Conservation (phyloP, 2,797 vertebrate genomes). For the Neosilurus hyrtlii region DNA sequence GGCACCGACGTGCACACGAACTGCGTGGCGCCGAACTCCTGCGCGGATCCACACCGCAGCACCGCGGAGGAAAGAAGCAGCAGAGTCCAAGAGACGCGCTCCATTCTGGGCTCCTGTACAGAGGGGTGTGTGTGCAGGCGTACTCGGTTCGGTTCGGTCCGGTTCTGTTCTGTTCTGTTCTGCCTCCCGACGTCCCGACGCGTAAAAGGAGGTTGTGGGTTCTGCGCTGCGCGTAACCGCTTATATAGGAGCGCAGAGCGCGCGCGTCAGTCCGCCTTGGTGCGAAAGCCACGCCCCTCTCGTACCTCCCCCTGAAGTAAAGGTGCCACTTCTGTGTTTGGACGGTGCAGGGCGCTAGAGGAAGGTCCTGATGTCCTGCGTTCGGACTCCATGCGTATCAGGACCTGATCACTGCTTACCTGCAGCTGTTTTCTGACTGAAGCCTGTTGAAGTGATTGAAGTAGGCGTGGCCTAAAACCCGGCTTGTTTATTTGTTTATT, state of each 20-base stretch:
- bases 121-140: too few relatives aligned
- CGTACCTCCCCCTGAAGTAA: neutral
- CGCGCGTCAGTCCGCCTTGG: conserved; percentile 65
- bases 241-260: conserved; percentile 76
- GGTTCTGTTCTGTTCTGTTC: neutral
- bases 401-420: neutral
- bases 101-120: conserved; percentile 60
- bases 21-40: conserved; percentile 88
- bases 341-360: conserved; percentile 20
- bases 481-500: too few relatives aligned
- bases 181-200: neutral
- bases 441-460: too few relatives aligned
- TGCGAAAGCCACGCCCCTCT: conserved; percentile 6
- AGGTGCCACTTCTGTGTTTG: neutral
- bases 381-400: neutral
- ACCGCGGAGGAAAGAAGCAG: conserved; percentile 72
- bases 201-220: conserved; percentile 62
- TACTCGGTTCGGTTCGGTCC: too few relatives aligned
- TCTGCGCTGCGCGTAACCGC: conserved; percentile 62
- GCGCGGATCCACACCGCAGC: conserved; percentile 68
- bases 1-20: conserved; percentile 97
- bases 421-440: neutral
- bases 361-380: neutral
- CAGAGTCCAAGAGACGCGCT: conserved; percentile 74
- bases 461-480: neutral